Conservation (phyloP, 2,888 invertebrate species). For the Vesta saturnalis region DNA sequence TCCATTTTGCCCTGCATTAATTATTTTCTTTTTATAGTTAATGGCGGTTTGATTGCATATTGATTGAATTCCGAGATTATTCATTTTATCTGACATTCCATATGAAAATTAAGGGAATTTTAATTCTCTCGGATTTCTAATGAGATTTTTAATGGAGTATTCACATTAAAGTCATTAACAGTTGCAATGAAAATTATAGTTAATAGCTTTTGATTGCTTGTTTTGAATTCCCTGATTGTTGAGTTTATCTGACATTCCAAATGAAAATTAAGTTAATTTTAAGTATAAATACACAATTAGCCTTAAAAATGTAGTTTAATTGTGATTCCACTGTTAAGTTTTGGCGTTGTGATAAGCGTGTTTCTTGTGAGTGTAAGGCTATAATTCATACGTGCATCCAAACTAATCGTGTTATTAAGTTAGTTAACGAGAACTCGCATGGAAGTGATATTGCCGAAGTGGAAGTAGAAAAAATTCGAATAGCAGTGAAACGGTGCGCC, state of each 20-base stretch:
- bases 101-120: no score
- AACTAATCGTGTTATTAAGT: no score
- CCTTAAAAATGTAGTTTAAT: background rate
- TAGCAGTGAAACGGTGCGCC: background rate
- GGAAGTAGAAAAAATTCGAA: background rate
- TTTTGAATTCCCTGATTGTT: no score
- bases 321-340: no score
- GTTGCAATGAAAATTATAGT: background rate
- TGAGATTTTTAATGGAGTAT: slow-evolving; percentile 3
- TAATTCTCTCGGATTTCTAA: background rate
- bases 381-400: background rate
- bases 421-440: no score
- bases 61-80: no score
- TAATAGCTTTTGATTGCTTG: no score
- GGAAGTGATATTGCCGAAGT: background rate
- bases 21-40: background rate
- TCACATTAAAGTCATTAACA: background rate
- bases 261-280: no score
- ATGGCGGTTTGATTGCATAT: no score
- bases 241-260: no score
- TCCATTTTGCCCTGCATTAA: background rate
- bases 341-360: background rate
- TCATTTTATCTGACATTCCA: background rate
- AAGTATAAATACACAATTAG: background rate
- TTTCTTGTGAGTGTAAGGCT: no score